A percentile compares a stretch with the other conserved stretches of the same genome.
These are phyloP conservation scores for Tenebrosternarchus preto DNA, from an alignment of 2,113 vertebrate genomes.

Conservation along the genomic window DNA sequence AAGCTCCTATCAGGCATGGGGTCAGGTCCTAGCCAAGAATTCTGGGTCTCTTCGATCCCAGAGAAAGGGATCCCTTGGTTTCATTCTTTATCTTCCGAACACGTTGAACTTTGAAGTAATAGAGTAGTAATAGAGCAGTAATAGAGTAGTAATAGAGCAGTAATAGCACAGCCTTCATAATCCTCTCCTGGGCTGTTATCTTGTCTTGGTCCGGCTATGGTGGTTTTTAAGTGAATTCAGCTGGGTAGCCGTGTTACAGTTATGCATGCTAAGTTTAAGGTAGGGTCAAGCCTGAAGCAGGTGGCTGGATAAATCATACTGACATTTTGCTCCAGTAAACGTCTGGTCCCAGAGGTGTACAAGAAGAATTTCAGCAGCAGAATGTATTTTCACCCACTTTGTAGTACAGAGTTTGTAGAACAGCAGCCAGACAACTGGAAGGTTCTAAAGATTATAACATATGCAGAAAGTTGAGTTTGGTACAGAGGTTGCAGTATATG, in stretches of 20 bases:
- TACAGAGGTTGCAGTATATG: background rate
- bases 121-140: conserved; percentile 13
- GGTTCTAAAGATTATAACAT: background rate
- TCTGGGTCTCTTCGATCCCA: conserved; percentile 1
- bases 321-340: conserved; percentile 35
- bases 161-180: conserved; percentile 7
- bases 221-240: conserved; percentile 43
- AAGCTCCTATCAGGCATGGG: conserved; percentile 65
- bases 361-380: conserved; percentile 24
- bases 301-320: conserved; percentile 51
- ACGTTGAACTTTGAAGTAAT: conserved; percentile 25
- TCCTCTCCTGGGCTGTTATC: conserved; percentile 23
- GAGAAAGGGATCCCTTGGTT: conserved; percentile 16
- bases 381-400: conserved; percentile 2
- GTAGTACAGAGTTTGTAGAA: background rate
- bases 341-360: background rate
- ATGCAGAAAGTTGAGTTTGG: background rate
- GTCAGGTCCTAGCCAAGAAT: conserved; percentile 50
- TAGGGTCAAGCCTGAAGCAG: conserved; percentile 45
- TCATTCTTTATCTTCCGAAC: conserved; percentile 12
- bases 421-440: conserved; percentile 3
- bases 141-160: conserved; percentile 12
- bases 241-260: conserved; percentile 31
- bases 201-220: conserved; percentile 30
- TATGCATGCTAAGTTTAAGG: conserved; percentile 36